These are phyloP conservation scores for Paracanthobrama guichenoti DNA, from an alignment of 2,113 vertebrate genomes.

Conservation along the genomic window DNA sequence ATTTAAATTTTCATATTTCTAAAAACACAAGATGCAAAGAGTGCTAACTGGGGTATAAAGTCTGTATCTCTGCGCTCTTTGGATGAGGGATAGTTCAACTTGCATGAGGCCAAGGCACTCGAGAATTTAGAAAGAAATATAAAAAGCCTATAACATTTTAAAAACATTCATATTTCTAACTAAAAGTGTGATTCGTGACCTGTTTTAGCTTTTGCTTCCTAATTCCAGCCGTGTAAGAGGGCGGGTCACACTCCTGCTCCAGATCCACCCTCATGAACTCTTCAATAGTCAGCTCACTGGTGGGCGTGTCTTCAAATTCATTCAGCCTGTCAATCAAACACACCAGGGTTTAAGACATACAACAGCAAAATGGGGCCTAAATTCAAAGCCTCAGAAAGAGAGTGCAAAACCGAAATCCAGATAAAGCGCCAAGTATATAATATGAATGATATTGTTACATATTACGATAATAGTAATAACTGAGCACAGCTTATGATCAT, in stretches of 20 bases:
- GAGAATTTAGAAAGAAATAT: no score
- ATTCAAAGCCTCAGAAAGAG: neutral
- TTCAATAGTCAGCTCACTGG: conserved; percentile 92
- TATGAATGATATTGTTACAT: no score
- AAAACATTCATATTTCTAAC: neutral
- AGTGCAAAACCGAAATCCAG: neutral
- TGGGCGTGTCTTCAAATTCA: conserved; percentile 95
- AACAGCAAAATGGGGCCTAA: neutral
- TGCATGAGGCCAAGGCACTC: no score
- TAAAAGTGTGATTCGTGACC: conserved; percentile 68
- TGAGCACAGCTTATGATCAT: neutral
- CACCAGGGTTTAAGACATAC: neutral
- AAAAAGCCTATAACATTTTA: no score
- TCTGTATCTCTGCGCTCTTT: no score
- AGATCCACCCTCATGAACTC: conserved; percentile 95
- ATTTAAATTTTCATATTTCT: neutral
- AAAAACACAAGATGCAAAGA: no score
- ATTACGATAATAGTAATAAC: neutral
- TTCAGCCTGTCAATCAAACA: conserved; percentile 76
- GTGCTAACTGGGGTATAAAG: no score
- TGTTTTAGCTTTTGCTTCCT: conserved; percentile 81
- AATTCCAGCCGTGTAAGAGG: conserved; percentile 87
- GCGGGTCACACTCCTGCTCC: conserved; percentile 93
- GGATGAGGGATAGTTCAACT: no score
- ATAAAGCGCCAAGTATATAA: neutral